Percentiles rank a stretch among this genome's conserved stretches.
These are phyloP conservation scores for Hypomesus transpacificus DNA, from an alignment of 2,113 vertebrate genomes.

Conservation along the genomic window DNA sequence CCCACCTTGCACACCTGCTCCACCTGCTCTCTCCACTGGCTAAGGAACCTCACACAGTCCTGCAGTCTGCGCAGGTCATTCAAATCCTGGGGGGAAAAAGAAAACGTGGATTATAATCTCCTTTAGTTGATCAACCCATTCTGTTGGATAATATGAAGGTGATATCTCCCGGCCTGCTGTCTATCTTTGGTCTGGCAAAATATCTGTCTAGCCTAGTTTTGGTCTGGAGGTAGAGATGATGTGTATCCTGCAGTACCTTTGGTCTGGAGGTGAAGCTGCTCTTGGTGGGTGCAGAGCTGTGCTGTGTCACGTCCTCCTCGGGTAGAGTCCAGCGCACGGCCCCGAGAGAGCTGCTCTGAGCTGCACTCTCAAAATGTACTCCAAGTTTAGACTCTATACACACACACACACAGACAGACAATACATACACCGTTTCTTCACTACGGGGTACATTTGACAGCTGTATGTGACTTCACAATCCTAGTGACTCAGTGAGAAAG, in stretches of 20 bases:
- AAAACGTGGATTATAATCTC: background rate
- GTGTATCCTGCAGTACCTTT: constrained; percentile 14
- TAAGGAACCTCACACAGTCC: constrained; percentile 44
- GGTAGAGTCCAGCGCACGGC: constrained; percentile 37
- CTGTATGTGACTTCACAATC: too few species aligned
- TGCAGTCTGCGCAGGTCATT: constrained; percentile 37
- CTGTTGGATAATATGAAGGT: too few species aligned
- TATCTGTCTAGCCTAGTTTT: too few species aligned
- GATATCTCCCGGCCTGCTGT: background rate
- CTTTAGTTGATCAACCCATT: too few species aligned
- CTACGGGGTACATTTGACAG: background rate
- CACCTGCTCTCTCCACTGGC: constrained; percentile 40
- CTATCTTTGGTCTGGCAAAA: background rate
- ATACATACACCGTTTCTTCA: background rate
- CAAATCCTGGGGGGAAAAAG: constrained; percentile 29
- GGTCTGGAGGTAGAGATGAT: too few species aligned
- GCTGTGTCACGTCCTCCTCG: constrained; percentile 23
- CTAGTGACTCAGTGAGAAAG: background rate
- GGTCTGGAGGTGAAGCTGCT: constrained; percentile 1
- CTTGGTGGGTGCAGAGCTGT: constrained; percentile 33
- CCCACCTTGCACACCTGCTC: constrained; percentile 44
- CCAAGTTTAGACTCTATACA: background rate
- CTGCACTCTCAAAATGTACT: constrained; percentile 13
- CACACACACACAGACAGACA: constrained; percentile 11
- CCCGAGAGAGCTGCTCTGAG: constrained; percentile 25